Evolutionary conservation across 1,140 invertebrate genomes (phyloP), one percentile per base, ranked within the genome.

Genomic region (Drosophila teissieri): DNA sequence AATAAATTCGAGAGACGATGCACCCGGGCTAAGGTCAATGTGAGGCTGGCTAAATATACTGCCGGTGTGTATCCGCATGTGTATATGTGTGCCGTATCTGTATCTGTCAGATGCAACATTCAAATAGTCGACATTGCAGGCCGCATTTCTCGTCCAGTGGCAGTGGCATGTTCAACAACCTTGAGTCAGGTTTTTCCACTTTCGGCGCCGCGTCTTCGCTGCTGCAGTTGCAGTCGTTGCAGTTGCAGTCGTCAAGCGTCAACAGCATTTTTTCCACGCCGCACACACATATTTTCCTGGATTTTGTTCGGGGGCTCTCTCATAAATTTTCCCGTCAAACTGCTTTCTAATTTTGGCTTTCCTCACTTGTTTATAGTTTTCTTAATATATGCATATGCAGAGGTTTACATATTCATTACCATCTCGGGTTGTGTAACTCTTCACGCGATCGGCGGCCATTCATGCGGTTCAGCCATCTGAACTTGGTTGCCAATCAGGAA

Each of bases 121-220:
- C 83, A 88, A 88, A 88, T 88, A 83, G 79, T 89, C 80, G 61
- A 53, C 63, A 76, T 78, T 78, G 69, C 82, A 55, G 68, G 73
- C 77, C 73, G 64, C 83, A 88, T 80, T 78, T 64, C 69, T 79
- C 51, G 49, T 82, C 44, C 36, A 19, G 37, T 45, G 54, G 17
- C 49, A 31, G 76, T 89, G 84, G 80, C 80, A 84, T 90, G 85
- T 90, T 80, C 83, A 86, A 90, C 85, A 91, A 81, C 85, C 90
- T 91, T 91, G 90, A 91, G 90, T 91, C 90, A 91, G 86, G 90
- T 91, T 91, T 91, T 91, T 91, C 90, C 90, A 91, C 90, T 91
- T 91, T 91, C 90, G 75, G 76, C 75, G 67, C 60, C 75, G 67
- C 42, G 37, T 46, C 61, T 64, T 46, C 24, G 27, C 31, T 10